Percentiles rank a stretch among this genome's conserved stretches.
phyloP scores from a whole-genome alignment of 2,113 vertebrate genomes.

The Tilapia sparmanii region DNA sequence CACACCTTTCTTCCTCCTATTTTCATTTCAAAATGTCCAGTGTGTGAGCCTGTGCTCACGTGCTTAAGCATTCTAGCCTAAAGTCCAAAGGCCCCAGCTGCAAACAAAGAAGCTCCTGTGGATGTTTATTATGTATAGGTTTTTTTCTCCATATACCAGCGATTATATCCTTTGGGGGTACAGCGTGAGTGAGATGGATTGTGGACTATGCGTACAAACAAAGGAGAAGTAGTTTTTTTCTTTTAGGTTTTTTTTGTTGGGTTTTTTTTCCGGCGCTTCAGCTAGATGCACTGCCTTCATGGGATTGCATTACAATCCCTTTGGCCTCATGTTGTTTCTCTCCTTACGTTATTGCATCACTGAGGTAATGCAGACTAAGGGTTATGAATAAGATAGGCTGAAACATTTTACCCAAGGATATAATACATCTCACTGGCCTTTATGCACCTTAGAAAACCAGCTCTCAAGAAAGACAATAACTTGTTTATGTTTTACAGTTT shows the following conservation, averaged over 20 bases:
- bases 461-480: background rate
- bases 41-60: background rate
- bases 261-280: constrained; percentile 10
- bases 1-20: background rate
- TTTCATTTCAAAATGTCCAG: constrained; percentile 1
- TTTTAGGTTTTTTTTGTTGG: background rate
- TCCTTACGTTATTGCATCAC: constrained; percentile 25
- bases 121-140: constrained; percentile 50
- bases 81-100: constrained; percentile 22
- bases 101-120: constrained; percentile 46
- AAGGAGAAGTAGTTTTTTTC: background rate
- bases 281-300: background rate
- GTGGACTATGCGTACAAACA: constrained; percentile 17
- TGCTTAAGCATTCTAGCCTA: constrained; percentile 7
- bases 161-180: constrained; percentile 25
- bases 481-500: constrained; percentile 27
- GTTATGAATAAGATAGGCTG: background rate
- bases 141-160: constrained; percentile 11
- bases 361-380: background rate
- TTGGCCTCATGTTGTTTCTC: background rate
- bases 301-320: constrained; percentile 20
- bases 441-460: background rate
- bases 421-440: constrained; percentile 7
- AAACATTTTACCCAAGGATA: constrained; percentile 16
- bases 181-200: constrained; percentile 32